Conservation (phyloP, 2,797 vertebrate genomes). For the Oryzias dopingdopingensis region DNA sequence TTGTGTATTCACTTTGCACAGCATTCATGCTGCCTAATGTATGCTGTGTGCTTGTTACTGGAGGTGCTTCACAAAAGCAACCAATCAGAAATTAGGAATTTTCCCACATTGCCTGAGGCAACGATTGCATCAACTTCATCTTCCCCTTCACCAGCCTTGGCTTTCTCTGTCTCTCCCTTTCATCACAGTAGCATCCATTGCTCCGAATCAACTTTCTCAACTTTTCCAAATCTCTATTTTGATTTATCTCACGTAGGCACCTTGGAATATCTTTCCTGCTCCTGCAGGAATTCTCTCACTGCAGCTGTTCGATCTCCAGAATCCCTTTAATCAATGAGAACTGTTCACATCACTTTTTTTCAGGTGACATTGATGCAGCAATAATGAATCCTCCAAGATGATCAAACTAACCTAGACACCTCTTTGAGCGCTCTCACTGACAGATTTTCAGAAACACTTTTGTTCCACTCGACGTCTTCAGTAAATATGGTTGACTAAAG, state of each 20-base stretch:
- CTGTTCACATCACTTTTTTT: neutral
- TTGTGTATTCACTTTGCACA: slow-evolving; percentile 31
- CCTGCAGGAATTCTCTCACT: neutral
- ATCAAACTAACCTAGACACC: neutral
- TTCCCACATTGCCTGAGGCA: slow-evolving; percentile 27
- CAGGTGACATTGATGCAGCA: neutral
- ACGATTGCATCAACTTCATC: slow-evolving; percentile 39
- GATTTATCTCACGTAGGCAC: slow-evolving; percentile 1
- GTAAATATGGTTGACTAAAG: no score
- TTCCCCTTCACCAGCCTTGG: slow-evolving; percentile 13
- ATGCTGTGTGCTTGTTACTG: slow-evolving; percentile 57
- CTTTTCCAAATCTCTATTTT: slow-evolving; percentile 18
- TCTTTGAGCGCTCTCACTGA: neutral
- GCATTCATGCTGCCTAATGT: slow-evolving; percentile 18
- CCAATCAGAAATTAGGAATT: slow-evolving; percentile 40
- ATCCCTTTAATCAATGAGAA: neutral
- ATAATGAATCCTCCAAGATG: no score
- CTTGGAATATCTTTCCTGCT: slow-evolving; percentile 17
- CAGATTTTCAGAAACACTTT: neutral
- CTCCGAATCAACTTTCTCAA: slow-evolving; percentile 7
- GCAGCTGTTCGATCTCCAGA: slow-evolving; percentile 2
- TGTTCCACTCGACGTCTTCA: no score
- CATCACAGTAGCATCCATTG: neutral
- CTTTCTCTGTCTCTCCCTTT: slow-evolving; percentile 4
- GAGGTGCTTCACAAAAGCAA: slow-evolving; percentile 38